Evolutionary conservation across 2,113 vertebrate genomes (phyloP).

Genomic region (Herpailurus yagouaroundi): DNA sequence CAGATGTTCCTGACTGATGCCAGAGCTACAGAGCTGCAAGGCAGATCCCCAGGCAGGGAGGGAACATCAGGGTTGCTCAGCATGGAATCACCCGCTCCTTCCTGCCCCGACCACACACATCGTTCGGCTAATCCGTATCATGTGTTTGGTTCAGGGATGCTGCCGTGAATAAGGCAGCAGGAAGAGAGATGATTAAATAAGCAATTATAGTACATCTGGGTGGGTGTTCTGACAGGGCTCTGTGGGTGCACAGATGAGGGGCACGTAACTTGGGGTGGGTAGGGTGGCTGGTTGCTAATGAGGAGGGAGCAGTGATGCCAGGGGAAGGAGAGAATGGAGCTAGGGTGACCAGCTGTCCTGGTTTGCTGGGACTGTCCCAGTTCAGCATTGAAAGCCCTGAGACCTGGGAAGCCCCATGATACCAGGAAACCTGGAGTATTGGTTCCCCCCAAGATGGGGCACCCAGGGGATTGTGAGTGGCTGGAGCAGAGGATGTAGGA

Average conservation of each 20-base stretch:
- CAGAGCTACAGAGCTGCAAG: background rate
- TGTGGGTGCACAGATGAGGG: background rate
- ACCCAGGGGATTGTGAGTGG: background rate
- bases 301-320: background rate
- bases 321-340: background rate
- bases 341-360: background rate
- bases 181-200: background rate
- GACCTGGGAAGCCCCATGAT: background rate
- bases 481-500: background rate
- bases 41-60: background rate
- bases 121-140: background rate
- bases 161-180: background rate
- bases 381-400: background rate
- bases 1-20: background rate
- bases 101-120: background rate
- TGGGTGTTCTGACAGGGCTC: background rate
- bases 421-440: background rate
- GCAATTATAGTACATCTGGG: background rate
- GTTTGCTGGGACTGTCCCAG: background rate
- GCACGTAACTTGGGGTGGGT: too few species aligned
- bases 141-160: background rate
- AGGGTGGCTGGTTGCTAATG: background rate
- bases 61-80: background rate
- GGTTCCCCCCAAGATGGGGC: accelerated
- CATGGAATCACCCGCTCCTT: background rate